Evolutionary conservation across 2,888 invertebrate species (phyloP), one percentile per base, ranked within the genome.

Genomic region (Athalia rosae): DNA sequence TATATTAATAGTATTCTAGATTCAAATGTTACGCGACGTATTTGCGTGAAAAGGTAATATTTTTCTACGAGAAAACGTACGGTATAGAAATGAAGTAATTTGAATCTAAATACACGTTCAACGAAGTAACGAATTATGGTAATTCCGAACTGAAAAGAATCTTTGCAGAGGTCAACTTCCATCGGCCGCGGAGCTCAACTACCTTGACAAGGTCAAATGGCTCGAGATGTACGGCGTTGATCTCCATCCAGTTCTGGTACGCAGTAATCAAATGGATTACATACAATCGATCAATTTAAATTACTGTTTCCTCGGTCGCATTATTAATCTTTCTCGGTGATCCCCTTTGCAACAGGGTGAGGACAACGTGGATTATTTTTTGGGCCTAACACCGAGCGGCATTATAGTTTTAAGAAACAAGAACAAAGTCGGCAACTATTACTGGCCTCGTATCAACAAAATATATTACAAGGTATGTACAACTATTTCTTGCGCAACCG

Each of bases 191-290:
- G 98, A 99, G 91, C 92, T 98, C 86, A 97, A 96, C 92, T 99
- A 97, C 91, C 93, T 99, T 90, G 98, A 99, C 91, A 97, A 98
- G 93, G 97, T 98, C 85, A 98, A 98, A 93, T 98, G 98, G 98
- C 93, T 98, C 87, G 98, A 99, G 90, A 97, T 98, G 97, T 99
- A 98, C 89, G 99, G 99, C 73, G 98, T 98, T 69, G 98, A 99
- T 92, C 93, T 98, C 84, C 98, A 99, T 92, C 98, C 98, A 74
- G 98, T 98, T 80, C 91, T 98, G 94, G 98, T 98, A 92, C 93
- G 93, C 91, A 84, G 11, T 4, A 53, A 53, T 11, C 13, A 45
- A n/a, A 69, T 13, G 76, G 53, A 73, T 45, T 56, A 13, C 4
- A 13, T 50, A 28, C 28, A 28, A 28, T 28, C 28, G 28, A 28